phyloP scores from a whole-genome alignment of 2,797 vertebrate genomes.

The Xiphorhynchus erythropygius region DNA sequence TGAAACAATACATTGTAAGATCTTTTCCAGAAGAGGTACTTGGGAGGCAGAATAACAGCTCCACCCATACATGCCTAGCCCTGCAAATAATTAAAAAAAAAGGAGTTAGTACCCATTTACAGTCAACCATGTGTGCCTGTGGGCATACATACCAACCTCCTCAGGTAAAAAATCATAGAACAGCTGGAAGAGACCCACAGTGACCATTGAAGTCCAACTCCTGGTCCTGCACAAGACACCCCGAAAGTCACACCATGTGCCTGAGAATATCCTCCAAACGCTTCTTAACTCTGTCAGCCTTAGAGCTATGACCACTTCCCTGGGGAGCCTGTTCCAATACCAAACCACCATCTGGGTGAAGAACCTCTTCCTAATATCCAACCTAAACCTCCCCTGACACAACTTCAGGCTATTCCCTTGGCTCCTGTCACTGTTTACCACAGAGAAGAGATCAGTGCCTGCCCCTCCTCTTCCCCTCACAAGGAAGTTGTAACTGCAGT shows the following conservation, averaged over 20 bases:
- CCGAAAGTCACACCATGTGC: background rate
- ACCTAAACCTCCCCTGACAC: background rate
- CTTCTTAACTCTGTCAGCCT: background rate
- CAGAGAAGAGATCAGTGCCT: background rate
- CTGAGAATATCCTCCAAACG: background rate
- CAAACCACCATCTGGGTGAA: background rate
- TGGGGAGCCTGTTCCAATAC: background rate
- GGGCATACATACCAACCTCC: background rate
- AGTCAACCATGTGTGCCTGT: background rate
- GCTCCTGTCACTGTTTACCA: background rate
- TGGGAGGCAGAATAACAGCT: background rate
- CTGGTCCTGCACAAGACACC: background rate
- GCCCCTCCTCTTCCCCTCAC: accelerated
- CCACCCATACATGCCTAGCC: background rate
- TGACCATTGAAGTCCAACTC: background rate
- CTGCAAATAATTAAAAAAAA: background rate
- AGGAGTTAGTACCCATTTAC: background rate
- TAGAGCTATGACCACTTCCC: background rate
- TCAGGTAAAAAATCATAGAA: background rate
- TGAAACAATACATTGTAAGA: background rate
- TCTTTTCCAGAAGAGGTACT: background rate
- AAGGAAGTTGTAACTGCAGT: accelerated
- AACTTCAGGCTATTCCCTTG: background rate
- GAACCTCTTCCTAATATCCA: background rate
- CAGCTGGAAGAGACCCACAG: background rate